Evolutionary conservation across 1,140 invertebrate genomes (phyloP).

Genomic region (Callitettix versicolor): DNA sequence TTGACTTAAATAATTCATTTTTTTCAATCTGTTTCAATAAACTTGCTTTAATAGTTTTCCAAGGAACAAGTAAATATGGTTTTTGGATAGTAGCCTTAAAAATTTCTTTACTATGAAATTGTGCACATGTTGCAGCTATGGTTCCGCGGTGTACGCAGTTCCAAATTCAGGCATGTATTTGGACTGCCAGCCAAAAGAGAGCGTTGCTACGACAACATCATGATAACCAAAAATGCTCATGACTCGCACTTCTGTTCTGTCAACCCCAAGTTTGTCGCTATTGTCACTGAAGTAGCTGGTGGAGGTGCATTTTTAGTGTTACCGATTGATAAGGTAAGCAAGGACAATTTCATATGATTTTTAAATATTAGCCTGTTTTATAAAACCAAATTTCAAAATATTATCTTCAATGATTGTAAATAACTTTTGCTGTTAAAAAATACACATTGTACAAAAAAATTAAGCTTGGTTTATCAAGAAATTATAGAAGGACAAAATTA

Average conservation of each 20-base stretch:
- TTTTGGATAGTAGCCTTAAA: neutral
- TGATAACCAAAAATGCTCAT: conserved; percentile 84
- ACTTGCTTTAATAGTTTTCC: neutral
- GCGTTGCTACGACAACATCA: conserved; percentile 85
- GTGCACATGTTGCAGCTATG: conserved; percentile 50
- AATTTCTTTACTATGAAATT: neutral
- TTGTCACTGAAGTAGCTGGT: conserved; percentile 88
- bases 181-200: conserved; percentile 78
- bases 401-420: neutral
- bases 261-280: conserved; percentile 88
- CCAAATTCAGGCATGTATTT: conserved; percentile 89
- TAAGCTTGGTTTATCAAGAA: neutral
- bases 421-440: neutral
- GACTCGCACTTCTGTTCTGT: conserved; percentile 87
- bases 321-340: conserved; percentile 78
- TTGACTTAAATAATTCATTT: too few relatives aligned
- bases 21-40: too few relatives aligned
- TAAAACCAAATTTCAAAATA: too few relatives aligned
- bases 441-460: neutral
- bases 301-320: conserved; percentile 88
- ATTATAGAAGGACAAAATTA: too few relatives aligned
- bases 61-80: neutral
- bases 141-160: conserved; percentile 75
- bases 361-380: too few relatives aligned
- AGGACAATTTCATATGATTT: neutral